Evolutionary conservation across 2,797 vertebrate species (phyloP), one percentile per base, ranked within the genome.

Genomic region (Centroberyx gerrardi): DNA sequence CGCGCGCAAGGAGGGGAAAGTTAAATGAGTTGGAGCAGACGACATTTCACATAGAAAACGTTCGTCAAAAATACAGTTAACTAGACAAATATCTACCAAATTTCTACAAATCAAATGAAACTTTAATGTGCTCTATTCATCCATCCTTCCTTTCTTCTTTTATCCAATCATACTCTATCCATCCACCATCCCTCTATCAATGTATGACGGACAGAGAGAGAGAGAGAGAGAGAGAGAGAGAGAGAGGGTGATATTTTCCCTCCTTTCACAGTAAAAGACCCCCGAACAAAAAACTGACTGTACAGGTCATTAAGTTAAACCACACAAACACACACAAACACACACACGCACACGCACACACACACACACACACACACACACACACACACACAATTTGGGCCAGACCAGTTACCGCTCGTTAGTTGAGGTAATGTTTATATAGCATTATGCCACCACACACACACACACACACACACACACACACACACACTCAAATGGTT

Each of bases 351-450:
- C 49, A 72, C 62, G 4, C 83, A 69, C 71, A 73, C 70, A 80
- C 51, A 79, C 69, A 79, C 4, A 78, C 79, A 38, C 81, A 55
- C 67, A 59, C 74, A 64, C 68, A 46, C 49, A 72, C 62, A 5
- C 83, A 69, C 71, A 73, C 70, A 80, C 51, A 79, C 69, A 79
- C 4, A 78, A 62, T 65, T 75, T 83, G 74, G 88, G 84, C 87
- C 91, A 88, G 89, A 88, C 82, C 91, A 87, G 92, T 92, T 93
- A 95, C 91, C 88, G 89, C 92, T 94, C 89, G 90, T 95, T 95
- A 94, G 94, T 91, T 96, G 95, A 96, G 93, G 95, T 96, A 96
- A 96, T 95, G 94, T 95, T 95, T 95, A 95, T 94, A 88, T 85
- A 95, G 91, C 93, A 94, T 95, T 95, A 95, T 94, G 90, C 93